Base-by-base conservation (phyloP, 2,888 invertebrate species). In the Papilio gigon region DNA sequence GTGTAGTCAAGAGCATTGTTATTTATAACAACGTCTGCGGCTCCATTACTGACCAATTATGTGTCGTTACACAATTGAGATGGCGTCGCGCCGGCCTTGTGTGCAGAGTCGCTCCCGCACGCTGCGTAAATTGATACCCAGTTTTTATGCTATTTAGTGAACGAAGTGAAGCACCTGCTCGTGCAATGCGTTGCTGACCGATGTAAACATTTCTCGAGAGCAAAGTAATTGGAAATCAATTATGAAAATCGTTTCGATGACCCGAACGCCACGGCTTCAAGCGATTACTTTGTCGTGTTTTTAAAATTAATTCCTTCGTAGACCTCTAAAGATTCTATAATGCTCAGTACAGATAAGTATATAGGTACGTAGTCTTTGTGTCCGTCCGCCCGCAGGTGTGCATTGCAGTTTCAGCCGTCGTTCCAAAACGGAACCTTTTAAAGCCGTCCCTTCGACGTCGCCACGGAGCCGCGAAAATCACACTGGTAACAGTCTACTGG, bases 381-480 rank as follows among this genome's bases (percentile, higher is more conserved):
- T 30, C 30, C 17, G 27, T n/a, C n/a, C 53, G 30, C 35, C 12
- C 9, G 53, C 53, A 56, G 53, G 53, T 56, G 53, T 56, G 30
- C 53, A 56, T 56, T 56, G 53, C 53, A 56, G 30, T 56, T 56
- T 61, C 61, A 27, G 37, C 27, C 17, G 37, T 14, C 42, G 42
- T 61, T 61, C 42, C 61, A 61, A 37, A 61, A 40, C 40, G 40
- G 27, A 61, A 42, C 42, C 42, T 61, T 61, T 40, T 42, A 42
- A 61, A 56, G 53, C 53, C 53, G 53, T 25, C 53, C 53, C 53
- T 56, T 30, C 17, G n/a, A 56, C 53, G 30, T 56, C n/a, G 17
- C 3, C 53, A 30, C 9, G 22, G 53, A 56, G 27, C 5, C 30
- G 30, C 2, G n/a, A 53, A 56, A 30, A 6, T 14, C 17, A 14